Conservation (phyloP, 92 coral and sea anemone genomes). For the Umimayanthus chanpuru region DNA sequence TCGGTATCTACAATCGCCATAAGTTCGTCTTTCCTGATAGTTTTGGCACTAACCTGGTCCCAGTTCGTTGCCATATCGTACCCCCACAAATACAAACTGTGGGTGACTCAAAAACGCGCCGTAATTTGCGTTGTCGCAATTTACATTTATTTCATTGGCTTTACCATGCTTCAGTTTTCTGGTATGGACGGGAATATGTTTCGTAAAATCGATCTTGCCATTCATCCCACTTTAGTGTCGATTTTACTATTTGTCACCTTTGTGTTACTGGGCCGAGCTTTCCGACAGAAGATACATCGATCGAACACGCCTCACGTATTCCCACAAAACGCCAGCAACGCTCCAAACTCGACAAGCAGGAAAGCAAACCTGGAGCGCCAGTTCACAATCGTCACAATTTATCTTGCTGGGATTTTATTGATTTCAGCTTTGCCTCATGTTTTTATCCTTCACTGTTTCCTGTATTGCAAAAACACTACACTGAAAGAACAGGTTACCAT, state of each 20-base stretch:
- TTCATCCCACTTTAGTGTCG: conserved; percentile 77
- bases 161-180: conserved; percentile 65
- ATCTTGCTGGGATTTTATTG: conserved; percentile 73
- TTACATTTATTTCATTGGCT: conserved; percentile 70
- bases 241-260: conserved; percentile 58
- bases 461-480: conserved; percentile 51
- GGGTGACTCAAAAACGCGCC: conserved; percentile 62
- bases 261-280: conserved; percentile 62
- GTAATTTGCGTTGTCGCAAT: conserved; percentile 56
- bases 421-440: conserved; percentile 84
- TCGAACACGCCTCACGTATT: background rate
- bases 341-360: background rate
- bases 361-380: conserved; percentile 70
- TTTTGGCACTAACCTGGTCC: conserved; percentile 74
- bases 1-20: conserved; percentile 79
- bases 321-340: background rate
- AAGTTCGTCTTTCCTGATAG: conserved; percentile 83
- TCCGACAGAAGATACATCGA: conserved; percentile 58
- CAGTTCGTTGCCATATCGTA: conserved; percentile 80
- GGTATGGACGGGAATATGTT: conserved; percentile 57
- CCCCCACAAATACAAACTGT: conserved; percentile 70
- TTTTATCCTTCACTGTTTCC: conserved; percentile 61
- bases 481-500: conserved; percentile 36
- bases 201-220: conserved; percentile 68
- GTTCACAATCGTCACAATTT: conserved; percentile 79